A percentile compares a stretch with the other conserved stretches of the same genome.
phyloP scores from a whole-genome alignment of 1,140 invertebrate species.

The Anoplolepis gracilipes region DNA sequence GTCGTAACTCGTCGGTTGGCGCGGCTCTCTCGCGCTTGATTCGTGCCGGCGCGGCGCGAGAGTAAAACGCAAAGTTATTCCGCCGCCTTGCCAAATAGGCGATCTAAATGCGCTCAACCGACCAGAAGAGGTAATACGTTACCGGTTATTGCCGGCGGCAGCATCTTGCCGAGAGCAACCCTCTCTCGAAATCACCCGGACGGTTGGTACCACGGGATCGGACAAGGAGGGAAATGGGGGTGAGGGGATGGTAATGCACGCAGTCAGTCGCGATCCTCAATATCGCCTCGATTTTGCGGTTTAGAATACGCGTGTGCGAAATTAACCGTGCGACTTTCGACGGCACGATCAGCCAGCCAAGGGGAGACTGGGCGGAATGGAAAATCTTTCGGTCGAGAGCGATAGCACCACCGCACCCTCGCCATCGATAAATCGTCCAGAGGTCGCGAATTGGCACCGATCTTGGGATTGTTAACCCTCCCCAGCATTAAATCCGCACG shows the following conservation, averaged over 20 bases:
- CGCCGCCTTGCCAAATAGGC: conserved; percentile 79
- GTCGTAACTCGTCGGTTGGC: conserved; percentile 68
- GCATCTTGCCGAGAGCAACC: conserved; percentile 75
- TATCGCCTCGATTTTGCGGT: conserved; percentile 55
- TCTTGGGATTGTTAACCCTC: conserved; percentile 53
- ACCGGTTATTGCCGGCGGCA: conserved; percentile 80
- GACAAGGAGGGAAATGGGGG: neutral
- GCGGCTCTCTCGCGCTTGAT: conserved; percentile 70
- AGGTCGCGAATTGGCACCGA: conserved; percentile 60
- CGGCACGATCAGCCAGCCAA: neutral
- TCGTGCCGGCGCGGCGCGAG: conserved; percentile 59
- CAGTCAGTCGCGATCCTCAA: conserved; percentile 40
- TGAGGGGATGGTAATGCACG: conserved; percentile 61
- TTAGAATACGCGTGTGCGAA: conserved; percentile 54
- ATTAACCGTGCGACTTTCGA: conserved; percentile 66
- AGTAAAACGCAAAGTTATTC: conserved; percentile 81
- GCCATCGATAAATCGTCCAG: conserved; percentile 50
- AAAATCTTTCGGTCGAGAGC: conserved; percentile 63
- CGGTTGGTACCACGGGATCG: conserved; percentile 36
- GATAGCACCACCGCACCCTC: conserved; percentile 25
- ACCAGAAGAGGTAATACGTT: conserved; percentile 82
- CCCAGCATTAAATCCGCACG: conserved; percentile 49
- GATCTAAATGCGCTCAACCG: conserved; percentile 81
- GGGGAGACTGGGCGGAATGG: conserved; percentile 10
- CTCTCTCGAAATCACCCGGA: conserved; percentile 64